phyloP scores from a whole-genome alignment of 37 sponge, comb jelly and placozoan species.

The Ianthella basta region DNA sequence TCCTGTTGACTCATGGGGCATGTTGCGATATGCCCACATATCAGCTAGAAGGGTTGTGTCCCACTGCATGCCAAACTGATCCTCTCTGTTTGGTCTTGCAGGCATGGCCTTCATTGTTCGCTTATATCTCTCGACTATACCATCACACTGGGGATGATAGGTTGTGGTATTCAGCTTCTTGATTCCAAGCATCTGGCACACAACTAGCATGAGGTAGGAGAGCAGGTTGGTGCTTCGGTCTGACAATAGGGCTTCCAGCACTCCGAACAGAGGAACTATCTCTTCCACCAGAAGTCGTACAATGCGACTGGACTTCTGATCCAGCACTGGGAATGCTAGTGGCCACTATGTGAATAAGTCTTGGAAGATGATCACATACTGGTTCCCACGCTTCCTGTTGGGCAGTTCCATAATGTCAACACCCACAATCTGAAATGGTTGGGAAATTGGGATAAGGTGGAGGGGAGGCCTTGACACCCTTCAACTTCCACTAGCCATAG shows the following conservation, averaged over 20 bases:
- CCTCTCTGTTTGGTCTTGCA: not conserved
- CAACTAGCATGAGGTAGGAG: constrained; percentile 26
- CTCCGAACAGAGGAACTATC: not conserved
- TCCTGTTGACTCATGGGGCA: not conserved
- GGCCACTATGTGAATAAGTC: constrained; percentile 69
- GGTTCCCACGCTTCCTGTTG: constrained; percentile 34
- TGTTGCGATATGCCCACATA: not conserved
- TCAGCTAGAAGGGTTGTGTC: not conserved
- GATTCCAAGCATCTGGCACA: constrained; percentile 8
- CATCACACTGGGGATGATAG: constrained; percentile 33
- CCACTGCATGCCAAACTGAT: not conserved
- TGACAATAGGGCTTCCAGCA: constrained; percentile 12
- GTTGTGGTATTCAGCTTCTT: constrained; percentile 32
- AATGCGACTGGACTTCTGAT: constrained; percentile 52
- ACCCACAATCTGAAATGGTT: constrained; percentile 60
- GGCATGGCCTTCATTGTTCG: constrained; percentile 22
- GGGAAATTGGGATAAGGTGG: constrained; percentile 49
- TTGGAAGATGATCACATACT: constrained; percentile 64
- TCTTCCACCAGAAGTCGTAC: constrained; percentile 43
- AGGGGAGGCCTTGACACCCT: constrained; percentile 40
- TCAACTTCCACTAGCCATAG: constrained; percentile 37
- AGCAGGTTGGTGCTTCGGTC: constrained; percentile 17
- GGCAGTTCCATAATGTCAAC: constrained; percentile 64
- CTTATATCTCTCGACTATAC: constrained; percentile 18
- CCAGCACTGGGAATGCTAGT: constrained; percentile 55